Evolutionary conservation across 2,888 invertebrate genomes (phyloP).

Genomic region (Gandaritis pyraliata): DNA sequence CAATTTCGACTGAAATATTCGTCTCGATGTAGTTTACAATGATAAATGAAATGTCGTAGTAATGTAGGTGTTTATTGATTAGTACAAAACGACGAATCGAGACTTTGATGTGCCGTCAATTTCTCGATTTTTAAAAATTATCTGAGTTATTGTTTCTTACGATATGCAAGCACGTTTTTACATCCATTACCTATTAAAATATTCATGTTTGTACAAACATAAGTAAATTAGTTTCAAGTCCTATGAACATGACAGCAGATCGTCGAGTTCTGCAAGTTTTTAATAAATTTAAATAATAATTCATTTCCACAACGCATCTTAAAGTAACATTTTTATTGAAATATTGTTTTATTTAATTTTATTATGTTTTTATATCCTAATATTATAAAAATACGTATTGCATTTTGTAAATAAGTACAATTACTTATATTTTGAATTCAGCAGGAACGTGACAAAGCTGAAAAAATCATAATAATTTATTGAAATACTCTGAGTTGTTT

Average conservation of each 20-base stretch:
- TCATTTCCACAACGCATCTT: conserved; percentile 15
- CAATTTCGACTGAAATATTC: conserved; percentile 82
- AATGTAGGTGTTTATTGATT: conserved; percentile 80
- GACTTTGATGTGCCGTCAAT: conserved; percentile 21
- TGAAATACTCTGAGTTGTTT: conserved; percentile 79
- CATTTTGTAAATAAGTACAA: conserved; percentile 84
- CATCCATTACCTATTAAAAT: conserved; percentile 20
- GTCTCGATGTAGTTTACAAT: conserved; percentile 80
- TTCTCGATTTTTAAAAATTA: conserved; percentile 26
- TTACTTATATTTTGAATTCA: conserved; percentile 56
- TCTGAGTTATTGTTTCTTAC: conserved; percentile 14
- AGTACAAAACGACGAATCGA: conserved; percentile 74
- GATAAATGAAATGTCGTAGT: conserved; percentile 75
- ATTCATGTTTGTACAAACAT: conserved; percentile 19
- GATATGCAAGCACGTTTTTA: conserved; percentile 19
- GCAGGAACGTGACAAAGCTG: conserved; percentile 66
- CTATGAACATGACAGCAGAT: conserved; percentile 10
- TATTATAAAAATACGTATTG: conserved; percentile 57
- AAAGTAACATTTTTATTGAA: conserved; percentile 5
- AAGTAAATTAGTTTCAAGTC: conserved; percentile 11
- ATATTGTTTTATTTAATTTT: conserved; percentile 33
- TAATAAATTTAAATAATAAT: conserved; percentile 8
- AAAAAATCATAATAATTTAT: conserved; percentile 73
- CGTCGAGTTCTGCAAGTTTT: conserved; percentile 8
- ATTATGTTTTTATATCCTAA: conserved; percentile 46